Evolutionary conservation across 2,113 vertebrate genomes (phyloP).

Genomic region (Climacteris rufus): DNA sequence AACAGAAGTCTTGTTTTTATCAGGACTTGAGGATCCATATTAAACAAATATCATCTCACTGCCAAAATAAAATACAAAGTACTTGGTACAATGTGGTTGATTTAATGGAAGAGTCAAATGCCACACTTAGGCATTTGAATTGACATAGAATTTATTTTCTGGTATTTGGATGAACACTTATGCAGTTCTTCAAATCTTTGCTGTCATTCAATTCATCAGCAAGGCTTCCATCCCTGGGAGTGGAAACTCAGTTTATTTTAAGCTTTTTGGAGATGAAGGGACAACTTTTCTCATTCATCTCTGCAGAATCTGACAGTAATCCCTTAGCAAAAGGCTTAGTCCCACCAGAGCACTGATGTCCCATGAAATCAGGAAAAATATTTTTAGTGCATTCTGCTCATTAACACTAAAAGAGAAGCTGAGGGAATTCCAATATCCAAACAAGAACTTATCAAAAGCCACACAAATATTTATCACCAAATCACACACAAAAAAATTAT

Average conservation of each 20-base stretch:
- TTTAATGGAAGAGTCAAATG: not conserved
- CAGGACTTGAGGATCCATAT: not conserved
- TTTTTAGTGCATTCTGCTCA: not conserved
- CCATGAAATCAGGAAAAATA: not conserved
- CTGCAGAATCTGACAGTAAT: not conserved
- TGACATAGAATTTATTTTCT: not conserved
- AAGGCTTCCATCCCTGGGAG: not conserved
- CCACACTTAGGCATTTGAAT: not conserved
- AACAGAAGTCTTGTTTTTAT: not conserved
- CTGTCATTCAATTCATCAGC: not conserved
- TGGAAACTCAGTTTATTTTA: not conserved
- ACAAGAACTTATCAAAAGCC: not conserved
- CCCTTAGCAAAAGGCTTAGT: not conserved
- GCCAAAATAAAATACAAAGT: not conserved
- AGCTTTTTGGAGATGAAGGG: not conserved
- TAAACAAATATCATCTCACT: not conserved
- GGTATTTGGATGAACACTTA: not conserved
- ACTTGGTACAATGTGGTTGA: not conserved
- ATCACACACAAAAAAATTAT: not conserved
- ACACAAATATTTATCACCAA: not conserved
- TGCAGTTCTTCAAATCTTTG: not conserved
- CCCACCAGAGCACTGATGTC: not conserved
- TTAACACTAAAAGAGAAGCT: not conserved
- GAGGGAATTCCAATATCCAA: not conserved
- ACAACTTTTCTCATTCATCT: not conserved